Conservation (phyloP, 2,797 vertebrate genomes). For the Columba guinea region DNA sequence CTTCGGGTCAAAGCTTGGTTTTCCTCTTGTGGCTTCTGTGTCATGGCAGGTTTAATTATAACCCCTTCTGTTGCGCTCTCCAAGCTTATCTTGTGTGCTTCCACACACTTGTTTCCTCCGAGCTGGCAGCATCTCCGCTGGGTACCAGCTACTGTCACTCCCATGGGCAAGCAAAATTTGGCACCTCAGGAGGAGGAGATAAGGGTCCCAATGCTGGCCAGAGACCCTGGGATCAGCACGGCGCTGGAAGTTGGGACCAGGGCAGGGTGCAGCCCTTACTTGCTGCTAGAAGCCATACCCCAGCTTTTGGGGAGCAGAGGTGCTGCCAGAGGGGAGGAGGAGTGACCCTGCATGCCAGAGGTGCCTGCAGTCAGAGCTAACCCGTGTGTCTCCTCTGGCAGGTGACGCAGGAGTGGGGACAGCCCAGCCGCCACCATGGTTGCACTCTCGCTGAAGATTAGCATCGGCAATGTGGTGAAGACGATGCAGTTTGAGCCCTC, state of each 20-base stretch:
- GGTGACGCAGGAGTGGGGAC: constrained; percentile 70
- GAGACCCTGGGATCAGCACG: background rate
- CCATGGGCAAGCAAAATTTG: accelerated
- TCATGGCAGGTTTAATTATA: constrained; percentile 46
- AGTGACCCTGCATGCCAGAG: accelerated
- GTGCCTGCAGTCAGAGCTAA: background rate
- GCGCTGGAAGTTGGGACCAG: background rate
- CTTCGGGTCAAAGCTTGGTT: background rate
- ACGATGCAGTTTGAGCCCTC: constrained; percentile 99
- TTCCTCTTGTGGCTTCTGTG: constrained; percentile 60
- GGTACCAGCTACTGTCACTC: background rate
- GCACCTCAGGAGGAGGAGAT: background rate
- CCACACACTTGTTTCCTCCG: background rate
- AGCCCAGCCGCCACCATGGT: constrained; percentile 87
- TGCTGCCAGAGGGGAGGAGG: accelerated
- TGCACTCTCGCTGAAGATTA: constrained; percentile 96
- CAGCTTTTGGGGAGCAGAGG: accelerated
- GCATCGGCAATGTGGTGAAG: constrained; percentile 97
- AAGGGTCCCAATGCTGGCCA: background rate
- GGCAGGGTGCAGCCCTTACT: background rate
- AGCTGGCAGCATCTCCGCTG: background rate
- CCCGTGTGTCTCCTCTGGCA: background rate
- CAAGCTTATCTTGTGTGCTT: background rate
- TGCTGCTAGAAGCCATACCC: background rate
- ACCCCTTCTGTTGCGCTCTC: background rate